Base-by-base conservation (phyloP, 2,888 invertebrate species). In the Plutella xylostella region DNA sequence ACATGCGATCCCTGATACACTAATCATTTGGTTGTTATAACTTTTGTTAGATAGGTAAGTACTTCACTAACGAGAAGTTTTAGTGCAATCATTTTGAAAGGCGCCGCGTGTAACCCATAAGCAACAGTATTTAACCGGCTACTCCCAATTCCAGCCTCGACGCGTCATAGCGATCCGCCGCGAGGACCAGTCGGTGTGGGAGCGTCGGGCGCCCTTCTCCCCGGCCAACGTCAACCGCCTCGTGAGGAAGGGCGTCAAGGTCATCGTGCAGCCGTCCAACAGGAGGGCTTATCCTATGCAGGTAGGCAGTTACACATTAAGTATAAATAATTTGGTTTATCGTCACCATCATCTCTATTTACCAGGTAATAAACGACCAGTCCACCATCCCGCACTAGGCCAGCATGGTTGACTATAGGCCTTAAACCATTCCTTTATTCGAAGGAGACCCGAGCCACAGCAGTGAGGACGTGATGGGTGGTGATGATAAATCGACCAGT, bases 261-360 rank as follows among this genome's bases (percentile, higher is more conserved):
- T 99, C 41, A 92, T 99, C 41, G 97, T 99, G 0, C 99, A 99
- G 66, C 98, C 99, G 0, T 98, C 98, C 46, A 99, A 99, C 72
- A 86, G 99, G 51, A 86, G 99, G 41, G 97, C 99, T 0, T 99
- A 98, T 77, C 98, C 98, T 1, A 97, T 98, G 89, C 96, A 97
- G 88, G 93, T 88, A 49, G 58, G n/a, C n/a, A n/a, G 59, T 52
- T 28, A 28, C 28, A 28, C n/a, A 28, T n/a, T 5, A 25, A 25
- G 25, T 9, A 25, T 25, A 25, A 25, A 7, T 5, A 25, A 25
- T 7, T 25, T 25, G n/a, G n/a, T n/a, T 9, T 25, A 25, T 9
- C 25, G 25, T 9, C 9, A 9, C 5, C 5, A 7, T 25, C 5
- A 9, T 25, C 9, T 25, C 25, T 7, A 25, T 25, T 5, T 6